These are phyloP conservation scores for Drosophila atripex DNA, from an alignment of 2,888 invertebrate species.

Conservation along the genomic window DNA sequence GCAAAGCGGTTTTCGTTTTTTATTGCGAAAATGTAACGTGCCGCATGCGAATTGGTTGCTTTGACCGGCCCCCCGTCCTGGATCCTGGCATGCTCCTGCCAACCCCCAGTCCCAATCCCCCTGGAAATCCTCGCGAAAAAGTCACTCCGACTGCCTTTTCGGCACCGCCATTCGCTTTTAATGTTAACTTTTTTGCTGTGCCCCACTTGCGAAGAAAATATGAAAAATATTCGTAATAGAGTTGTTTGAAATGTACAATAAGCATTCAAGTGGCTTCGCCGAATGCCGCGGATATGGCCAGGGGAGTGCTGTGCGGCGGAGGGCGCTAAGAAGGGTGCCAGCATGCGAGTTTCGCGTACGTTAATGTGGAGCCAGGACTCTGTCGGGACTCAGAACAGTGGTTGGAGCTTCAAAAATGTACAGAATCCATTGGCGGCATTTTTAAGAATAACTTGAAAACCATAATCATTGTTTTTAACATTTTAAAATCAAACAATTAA, in stretches of 20 bases:
- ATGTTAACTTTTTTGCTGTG: conserved; percentile 63
- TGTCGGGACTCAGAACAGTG: conserved; percentile 13
- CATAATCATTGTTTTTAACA: no score
- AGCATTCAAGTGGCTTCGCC: conserved; percentile 70
- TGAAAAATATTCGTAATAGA: conserved; percentile 81
- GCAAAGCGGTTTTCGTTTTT: conserved; percentile 76
- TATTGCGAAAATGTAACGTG: conserved; percentile 77
- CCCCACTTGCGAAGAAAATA: conserved; percentile 65
- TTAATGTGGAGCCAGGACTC: conserved; percentile 54
- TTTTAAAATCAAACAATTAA: no score
- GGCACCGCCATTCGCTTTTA: conserved; percentile 61
- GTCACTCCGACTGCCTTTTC: conserved; percentile 54
- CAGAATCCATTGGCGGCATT: no score
- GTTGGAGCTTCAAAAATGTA: not conserved
- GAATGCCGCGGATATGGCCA: conserved; percentile 44
- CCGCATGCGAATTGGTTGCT: conserved; percentile 78
- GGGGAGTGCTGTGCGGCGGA: conserved; percentile 7
- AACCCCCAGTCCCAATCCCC: conserved; percentile 10
- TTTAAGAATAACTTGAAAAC: no score
- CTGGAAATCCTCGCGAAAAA: conserved; percentile 28
- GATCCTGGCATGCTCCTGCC: conserved; percentile 35
- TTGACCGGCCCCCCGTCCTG: conserved; percentile 14
- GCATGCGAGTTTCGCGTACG: conserved; percentile 16
- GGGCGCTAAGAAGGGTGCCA: not conserved
- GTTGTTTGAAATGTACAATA: conserved; percentile 80